phyloP scores from a whole-genome alignment of 1,140 invertebrate species.

The Marisa cornuarietis region DNA sequence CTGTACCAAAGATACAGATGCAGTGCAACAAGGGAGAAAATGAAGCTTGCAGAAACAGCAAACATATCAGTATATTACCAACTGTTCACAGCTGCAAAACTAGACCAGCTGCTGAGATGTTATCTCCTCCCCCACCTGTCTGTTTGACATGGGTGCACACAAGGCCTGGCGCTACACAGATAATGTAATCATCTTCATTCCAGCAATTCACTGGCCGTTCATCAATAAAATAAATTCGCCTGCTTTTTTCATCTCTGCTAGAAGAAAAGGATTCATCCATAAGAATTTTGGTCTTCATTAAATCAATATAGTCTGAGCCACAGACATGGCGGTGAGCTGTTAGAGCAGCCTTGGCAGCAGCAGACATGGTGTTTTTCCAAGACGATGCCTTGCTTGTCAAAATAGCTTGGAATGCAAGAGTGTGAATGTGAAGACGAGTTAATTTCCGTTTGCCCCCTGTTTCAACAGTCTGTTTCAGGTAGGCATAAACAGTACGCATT shows the following conservation, averaged over 20 bases:
- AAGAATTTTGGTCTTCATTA: slow-evolving; percentile 77
- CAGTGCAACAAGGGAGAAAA: no score
- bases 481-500: slow-evolving; percentile 77
- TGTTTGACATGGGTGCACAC: slow-evolving; percentile 85
- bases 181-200: slow-evolving; percentile 77
- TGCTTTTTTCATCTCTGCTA: slow-evolving; percentile 55
- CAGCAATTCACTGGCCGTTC: slow-evolving; percentile 81
- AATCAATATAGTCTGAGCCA: slow-evolving; percentile 77
- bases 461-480: slow-evolving; percentile 64
- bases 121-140: slow-evolving; percentile 88
- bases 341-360: slow-evolving; percentile 84
- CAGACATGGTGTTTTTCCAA: slow-evolving; percentile 78
- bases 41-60: no score
- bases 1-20: no score
- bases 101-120: slow-evolving; percentile 86
- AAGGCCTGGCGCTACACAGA: slow-evolving; percentile 85
- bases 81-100: slow-evolving; percentile 74
- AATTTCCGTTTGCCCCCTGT: slow-evolving; percentile 69
- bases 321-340: slow-evolving; percentile 88
- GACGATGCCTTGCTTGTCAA: slow-evolving; percentile 72
- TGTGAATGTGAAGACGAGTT: slow-evolving; percentile 86
- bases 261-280: slow-evolving; percentile 88
- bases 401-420: slow-evolving; percentile 87
- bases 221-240: slow-evolving; percentile 48
- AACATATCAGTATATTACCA: no score